These are phyloP conservation scores for Jaculus jaculus DNA, from an alignment of 2,113 vertebrate species.

Conservation along the genomic window DNA sequence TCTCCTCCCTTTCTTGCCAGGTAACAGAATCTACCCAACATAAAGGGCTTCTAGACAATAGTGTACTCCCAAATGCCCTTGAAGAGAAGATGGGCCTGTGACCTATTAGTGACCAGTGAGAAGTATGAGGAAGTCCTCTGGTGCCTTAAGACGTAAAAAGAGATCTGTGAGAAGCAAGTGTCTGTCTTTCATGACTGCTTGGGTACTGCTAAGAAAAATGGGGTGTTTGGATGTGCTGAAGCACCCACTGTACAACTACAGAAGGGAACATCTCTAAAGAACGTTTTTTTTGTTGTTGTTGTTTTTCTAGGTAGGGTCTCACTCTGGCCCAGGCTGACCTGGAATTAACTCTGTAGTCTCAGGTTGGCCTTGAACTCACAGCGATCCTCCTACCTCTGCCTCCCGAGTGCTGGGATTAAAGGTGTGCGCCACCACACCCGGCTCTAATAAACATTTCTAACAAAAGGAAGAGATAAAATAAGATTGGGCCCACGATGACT, in stretches of 20 bases:
- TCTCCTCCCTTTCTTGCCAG: not conserved
- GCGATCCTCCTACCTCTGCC: no score
- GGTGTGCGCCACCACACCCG: no score
- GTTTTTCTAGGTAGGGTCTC: no score
- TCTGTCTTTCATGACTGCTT: not conserved
- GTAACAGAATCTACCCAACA: not conserved
- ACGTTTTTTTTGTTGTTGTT: no score
- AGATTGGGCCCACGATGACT: not conserved
- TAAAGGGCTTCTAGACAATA: not conserved
- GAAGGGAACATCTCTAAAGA: not conserved
- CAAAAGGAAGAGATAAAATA: not conserved
- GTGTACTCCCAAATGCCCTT: not conserved
- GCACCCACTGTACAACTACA: not conserved
- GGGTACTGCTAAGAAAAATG: not conserved
- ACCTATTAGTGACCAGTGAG: not conserved
- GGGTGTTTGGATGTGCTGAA: not conserved
- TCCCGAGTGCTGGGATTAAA: no score
- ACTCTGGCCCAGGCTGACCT: no score
- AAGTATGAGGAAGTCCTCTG: not conserved
- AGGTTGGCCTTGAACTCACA: no score
- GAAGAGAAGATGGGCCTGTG: not conserved
- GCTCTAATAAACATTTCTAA: not conserved
- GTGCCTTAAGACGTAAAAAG: not conserved
- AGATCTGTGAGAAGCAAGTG: not conserved
- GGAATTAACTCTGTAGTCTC: no score